Percentiles rank a stretch among this genome's conserved stretches.
phyloP scores from a whole-genome alignment of 2,113 vertebrate species.

The Cercopithecus mona region DNA sequence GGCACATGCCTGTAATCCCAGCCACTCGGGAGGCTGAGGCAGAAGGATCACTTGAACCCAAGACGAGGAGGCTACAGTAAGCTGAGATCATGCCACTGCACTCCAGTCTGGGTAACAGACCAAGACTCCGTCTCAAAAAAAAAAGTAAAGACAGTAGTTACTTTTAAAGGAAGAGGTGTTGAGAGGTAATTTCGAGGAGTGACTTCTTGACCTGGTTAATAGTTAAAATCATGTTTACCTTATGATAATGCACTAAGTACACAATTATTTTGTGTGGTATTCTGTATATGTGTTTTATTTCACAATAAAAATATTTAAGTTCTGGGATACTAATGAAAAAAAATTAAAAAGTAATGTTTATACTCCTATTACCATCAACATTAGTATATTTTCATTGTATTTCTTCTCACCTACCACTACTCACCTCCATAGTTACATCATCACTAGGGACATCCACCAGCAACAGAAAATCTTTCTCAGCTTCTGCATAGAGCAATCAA shows the following conservation, averaged over 20 bases:
- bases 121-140: no score
- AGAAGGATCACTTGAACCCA: no score
- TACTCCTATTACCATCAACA: not conserved
- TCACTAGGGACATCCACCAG: not conserved
- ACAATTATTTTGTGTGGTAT: not conserved
- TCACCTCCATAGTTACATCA: not conserved
- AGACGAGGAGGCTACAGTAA: no score
- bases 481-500: not conserved
- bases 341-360: not conserved
- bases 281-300: conserved; percentile 10
- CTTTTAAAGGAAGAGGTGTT: not conserved
- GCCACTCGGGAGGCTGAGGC: no score
- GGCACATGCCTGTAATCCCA: no score
- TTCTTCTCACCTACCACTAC: not conserved
- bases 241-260: not conserved
- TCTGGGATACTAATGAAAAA: no score
- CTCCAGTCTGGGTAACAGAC: no score
- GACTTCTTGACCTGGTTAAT: conserved; percentile 9
- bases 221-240: not conserved
- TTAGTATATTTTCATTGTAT: not conserved
- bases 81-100: no score
- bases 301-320: not conserved
- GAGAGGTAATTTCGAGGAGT: not conserved
- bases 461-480: not conserved
- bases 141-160: not conserved